These are phyloP conservation scores for Amphimedon queenslandica DNA, from an alignment of 37 sponge, comb jelly and placozoan genomes.

Conservation along the genomic window DNA sequence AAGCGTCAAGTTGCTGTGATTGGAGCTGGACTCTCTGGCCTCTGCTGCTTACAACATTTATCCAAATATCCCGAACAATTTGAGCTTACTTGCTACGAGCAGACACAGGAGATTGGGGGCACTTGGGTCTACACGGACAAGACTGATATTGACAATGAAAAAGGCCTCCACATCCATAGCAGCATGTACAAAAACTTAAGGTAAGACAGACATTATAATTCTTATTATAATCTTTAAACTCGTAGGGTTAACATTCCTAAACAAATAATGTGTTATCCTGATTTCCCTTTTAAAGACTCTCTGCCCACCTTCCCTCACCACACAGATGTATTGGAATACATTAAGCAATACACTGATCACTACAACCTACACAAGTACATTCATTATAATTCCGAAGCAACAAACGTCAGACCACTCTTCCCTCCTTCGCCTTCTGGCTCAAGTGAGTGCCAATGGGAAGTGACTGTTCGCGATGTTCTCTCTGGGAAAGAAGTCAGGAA, in stretches of 20 bases:
- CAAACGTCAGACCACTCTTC: slow-evolving; percentile 31
- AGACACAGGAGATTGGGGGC: slow-evolving; percentile 43
- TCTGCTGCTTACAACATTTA: slow-evolving; percentile 52
- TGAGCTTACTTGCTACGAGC: slow-evolving; percentile 43
- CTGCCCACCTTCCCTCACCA: slow-evolving; percentile 67
- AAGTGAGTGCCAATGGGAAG: slow-evolving; percentile 27
- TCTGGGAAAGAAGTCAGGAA: slow-evolving; percentile 9
- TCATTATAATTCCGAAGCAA: slow-evolving; percentile 40
- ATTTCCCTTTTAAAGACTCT: slow-evolving; percentile 45
- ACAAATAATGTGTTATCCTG: slow-evolving; percentile 69
- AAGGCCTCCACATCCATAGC: slow-evolving; percentile 11
- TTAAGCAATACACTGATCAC: slow-evolving; percentile 48
- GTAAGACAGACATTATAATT: slow-evolving; percentile 20
- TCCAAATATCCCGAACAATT: slow-evolving; percentile 5
- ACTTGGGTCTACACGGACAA: slow-evolving; percentile 58
- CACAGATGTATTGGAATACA: slow-evolving; percentile 48
- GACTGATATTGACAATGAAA: slow-evolving; percentile 1
- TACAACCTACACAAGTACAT: slow-evolving; percentile 46
- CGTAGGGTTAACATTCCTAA: slow-evolving; percentile 76
- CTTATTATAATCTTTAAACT: background rate
- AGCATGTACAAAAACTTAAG: slow-evolving; percentile 52
- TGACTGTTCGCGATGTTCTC: slow-evolving; percentile 15
- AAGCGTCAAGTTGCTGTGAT: slow-evolving; percentile 34
- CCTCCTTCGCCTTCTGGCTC: background rate
- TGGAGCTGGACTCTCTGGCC: slow-evolving; percentile 71